Evolutionary conservation across 2,797 vertebrate genomes (phyloP), one percentile per base, ranked within the genome.

Genomic region (Ctenopoma multispine): DNA sequence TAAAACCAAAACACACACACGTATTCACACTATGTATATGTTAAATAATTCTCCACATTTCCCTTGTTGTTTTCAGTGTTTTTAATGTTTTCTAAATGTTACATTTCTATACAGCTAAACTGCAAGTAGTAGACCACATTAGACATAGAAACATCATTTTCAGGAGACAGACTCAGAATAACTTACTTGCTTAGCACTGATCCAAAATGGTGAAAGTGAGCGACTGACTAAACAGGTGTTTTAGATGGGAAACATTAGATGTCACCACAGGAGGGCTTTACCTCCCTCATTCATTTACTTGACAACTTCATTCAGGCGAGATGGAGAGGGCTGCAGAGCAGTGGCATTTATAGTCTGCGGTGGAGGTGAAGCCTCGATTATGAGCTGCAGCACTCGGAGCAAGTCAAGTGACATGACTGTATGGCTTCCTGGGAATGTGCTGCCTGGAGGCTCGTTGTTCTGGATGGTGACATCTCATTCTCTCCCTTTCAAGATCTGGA

Each of bases 401-500:
- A 23, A 72, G 67, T 61, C 24, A 23, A 54, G 47, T 53, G 70
- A 84, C 64, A 29, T 62, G 75, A 69, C 69, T 54, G 59, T n/a
- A 63, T 69, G 58, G 66, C 69, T 80, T 65, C 66, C 53, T 4
- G 3, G 58, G 50, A 75, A 78, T 63, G 74, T 74, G 77, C 63
- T 29, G 80, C 85, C 83, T 65, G 76, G 51, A 78, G 82, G 74
- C 73, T 66, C 18, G 31, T 71, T 79, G 72, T 87, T 83, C 76
- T 66, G 50, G 63, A 76, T 67, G 71, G 75, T 72, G 76, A 85
- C 79, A 83, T 77, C 74, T 80, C 83, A 85, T 83, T 82, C 78
- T 77, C 58, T 71, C n/a, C 56, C 23, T 69, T 73, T 74, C 63
- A 67, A 78, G 67, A 85, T 64, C 58, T 61, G 65, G 73, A 79